A percentile compares a stretch with the other conserved stretches of the same genome.
phyloP scores from a whole-genome alignment of 1,140 invertebrate species.

The Hycleus phaleratus region DNA sequence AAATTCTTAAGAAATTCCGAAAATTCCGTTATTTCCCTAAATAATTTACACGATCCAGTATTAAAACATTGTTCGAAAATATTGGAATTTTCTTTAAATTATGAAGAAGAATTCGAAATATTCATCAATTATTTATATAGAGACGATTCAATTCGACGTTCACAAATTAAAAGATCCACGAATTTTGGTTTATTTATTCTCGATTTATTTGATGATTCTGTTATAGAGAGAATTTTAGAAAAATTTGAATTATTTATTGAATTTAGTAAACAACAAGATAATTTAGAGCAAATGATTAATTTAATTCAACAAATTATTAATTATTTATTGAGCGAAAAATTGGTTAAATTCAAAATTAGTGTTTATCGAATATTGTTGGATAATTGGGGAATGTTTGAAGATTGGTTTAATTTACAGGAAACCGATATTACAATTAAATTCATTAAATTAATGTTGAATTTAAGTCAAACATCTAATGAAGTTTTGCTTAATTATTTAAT shows the following conservation, averaged over 20 bases:
- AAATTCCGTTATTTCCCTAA: neutral
- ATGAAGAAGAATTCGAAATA: conserved; percentile 8
- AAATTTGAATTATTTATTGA: conserved; percentile 21
- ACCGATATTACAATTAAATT: no score
- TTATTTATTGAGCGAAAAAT: neutral
- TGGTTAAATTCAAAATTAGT: no score
- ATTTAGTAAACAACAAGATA: neutral
- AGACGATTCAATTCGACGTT: conserved; percentile 7
- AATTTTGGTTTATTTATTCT: conserved; percentile 21
- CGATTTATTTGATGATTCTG: conserved; percentile 13
- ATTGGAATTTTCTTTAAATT: conserved; percentile 21
- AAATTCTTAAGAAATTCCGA: neutral
- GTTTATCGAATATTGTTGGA: no score
- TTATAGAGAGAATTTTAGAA: conserved; percentile 11
- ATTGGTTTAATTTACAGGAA: no score
- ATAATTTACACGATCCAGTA: conserved; percentile 17
- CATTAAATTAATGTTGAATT: no score
- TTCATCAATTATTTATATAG: conserved; percentile 18
- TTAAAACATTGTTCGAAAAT: conserved; percentile 10
- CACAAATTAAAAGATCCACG: conserved; percentile 5
- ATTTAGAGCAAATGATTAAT: conserved; percentile 5
- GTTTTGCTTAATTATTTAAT: no score
- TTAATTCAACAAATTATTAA: neutral
- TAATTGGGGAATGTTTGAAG: no score
- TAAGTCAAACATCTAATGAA: no score